Evolutionary conservation across 2,888 invertebrate species (phyloP), one percentile per base, ranked within the genome.

Genomic region (Scotopteryx bipunctaria): DNA sequence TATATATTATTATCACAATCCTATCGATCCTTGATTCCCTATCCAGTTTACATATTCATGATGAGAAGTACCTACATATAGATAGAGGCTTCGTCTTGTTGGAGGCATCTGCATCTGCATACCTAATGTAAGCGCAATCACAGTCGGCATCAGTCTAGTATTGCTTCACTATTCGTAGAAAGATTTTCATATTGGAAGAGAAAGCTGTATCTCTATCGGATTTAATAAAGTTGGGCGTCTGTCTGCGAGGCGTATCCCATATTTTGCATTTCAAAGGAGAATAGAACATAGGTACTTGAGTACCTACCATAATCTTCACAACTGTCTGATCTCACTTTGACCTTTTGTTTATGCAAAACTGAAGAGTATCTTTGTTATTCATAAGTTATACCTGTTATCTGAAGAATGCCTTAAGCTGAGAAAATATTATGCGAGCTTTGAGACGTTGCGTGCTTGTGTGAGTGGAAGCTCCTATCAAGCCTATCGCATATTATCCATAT

Each of bases 21-120:
- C 35, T 38, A 56, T 55, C 57, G 57, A 57, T 56, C 38, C 45
- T 15, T 33, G 42, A 56, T 52, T 45, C 37, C 41, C 33, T 21
- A 49, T 55, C 40, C 15, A 29, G 49, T 42, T 55, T 51, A 55
- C 45, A 55, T 59, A 59, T 59, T 59, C 59, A 57, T 51, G 51
- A 46, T 15, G 41, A n/a, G 42, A 32, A 23, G 42, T 37, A 25
- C n/a, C n/a, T n/a, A n/a, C n/a, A n/a, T n/a, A n/a, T n/a, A n/a
- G n/a, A n/a, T 46, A 44, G 43, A 31, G 25, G 46, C 27, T 38
- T 35, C 36, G 35, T 45, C 37, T 49, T 27, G 46, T 45, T 44
- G 35, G 32, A 37, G 40, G 37, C 32, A 50, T 40, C 27, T 40
- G 37, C 32, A 50, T 40, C 27, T 40, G 32, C 29, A 56, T 47